Evolutionary conservation across 2,113 vertebrate species (phyloP).

Genomic region (Pangasianodon gigas): DNA sequence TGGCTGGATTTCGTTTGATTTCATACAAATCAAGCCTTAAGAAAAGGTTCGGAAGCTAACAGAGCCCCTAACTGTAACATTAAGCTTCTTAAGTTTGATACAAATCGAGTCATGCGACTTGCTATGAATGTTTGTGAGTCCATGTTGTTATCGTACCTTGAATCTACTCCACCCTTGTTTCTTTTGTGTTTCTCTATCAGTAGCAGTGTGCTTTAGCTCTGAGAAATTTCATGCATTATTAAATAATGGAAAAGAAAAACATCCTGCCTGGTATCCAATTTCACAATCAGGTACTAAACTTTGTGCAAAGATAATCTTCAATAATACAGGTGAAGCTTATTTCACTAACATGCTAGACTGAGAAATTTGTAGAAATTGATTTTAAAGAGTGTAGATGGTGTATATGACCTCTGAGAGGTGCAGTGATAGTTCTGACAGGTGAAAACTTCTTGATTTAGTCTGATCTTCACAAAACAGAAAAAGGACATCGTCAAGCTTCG

Average conservation of each 20-base stretch:
- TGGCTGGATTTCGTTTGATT: background rate
- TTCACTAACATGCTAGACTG: background rate
- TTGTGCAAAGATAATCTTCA: conserved; percentile 50
- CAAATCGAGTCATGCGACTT: background rate
- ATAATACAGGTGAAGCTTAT: conserved; percentile 26
- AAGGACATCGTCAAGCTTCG: background rate
- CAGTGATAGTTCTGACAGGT: background rate
- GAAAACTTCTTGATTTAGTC: background rate
- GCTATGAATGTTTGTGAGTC: background rate
- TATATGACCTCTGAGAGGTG: background rate
- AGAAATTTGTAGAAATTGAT: background rate
- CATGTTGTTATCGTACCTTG: too few relatives aligned
- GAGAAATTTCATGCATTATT: conserved; percentile 14
- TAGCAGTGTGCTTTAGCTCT: background rate
- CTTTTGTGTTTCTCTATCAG: background rate
- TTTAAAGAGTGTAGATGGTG: background rate
- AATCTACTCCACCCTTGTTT: background rate
- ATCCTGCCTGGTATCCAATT: conserved; percentile 33
- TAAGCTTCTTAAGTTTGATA: background rate
- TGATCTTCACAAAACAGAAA: background rate
- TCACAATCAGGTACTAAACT: conserved; percentile 49
- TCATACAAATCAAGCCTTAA: background rate
- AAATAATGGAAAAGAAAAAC: conserved; percentile 12
- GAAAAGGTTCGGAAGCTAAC: background rate
- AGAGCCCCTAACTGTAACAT: background rate